Conservation (phyloP, 1,140 invertebrate genomes). For the Plectrocnemia conspersa region DNA sequence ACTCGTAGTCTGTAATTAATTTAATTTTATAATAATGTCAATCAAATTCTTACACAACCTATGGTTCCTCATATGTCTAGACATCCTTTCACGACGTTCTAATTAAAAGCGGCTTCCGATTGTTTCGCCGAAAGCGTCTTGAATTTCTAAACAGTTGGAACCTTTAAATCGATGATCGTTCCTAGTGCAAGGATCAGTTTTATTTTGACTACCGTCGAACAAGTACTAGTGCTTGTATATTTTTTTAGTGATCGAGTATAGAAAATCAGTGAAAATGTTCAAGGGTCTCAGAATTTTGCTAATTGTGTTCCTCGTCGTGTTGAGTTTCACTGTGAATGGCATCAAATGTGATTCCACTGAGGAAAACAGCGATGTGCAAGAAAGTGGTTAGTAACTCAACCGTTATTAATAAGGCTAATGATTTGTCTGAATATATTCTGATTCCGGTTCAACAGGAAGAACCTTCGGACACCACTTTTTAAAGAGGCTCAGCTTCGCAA, state of each 20-base stretch:
- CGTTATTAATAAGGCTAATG: background rate
- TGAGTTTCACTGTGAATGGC: background rate
- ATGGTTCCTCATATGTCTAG: background rate
- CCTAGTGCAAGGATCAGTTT: conserved; percentile 14
- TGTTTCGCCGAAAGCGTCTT: conserved; percentile 1
- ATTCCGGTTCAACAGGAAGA: conserved; percentile 37
- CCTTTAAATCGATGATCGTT: conserved; percentile 11
- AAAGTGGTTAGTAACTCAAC: conserved; percentile 1
- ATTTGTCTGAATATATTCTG: background rate
- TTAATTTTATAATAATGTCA: too few species aligned
- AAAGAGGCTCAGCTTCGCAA: conserved; percentile 55
- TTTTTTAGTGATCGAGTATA: too few species aligned
- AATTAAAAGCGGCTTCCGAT: conserved; percentile 3
- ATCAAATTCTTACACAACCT: too few species aligned
- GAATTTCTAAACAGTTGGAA: conserved; percentile 17
- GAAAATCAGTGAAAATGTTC: background rate
- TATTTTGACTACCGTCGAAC: conserved; percentile 17
- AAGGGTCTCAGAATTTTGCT: conserved; percentile 3
- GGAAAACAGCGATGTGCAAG: conserved; percentile 4
- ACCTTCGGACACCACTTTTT: conserved; percentile 58
- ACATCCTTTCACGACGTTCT: conserved; percentile 1
- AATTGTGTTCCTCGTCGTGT: background rate
- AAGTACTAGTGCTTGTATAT: background rate
- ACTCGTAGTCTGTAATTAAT: too few species aligned
- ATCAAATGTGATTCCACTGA: conserved; percentile 2